Evolutionary conservation across 2,888 invertebrate species (phyloP), one percentile per base, ranked within the genome.

Genomic region (Gerris lacustris): DNA sequence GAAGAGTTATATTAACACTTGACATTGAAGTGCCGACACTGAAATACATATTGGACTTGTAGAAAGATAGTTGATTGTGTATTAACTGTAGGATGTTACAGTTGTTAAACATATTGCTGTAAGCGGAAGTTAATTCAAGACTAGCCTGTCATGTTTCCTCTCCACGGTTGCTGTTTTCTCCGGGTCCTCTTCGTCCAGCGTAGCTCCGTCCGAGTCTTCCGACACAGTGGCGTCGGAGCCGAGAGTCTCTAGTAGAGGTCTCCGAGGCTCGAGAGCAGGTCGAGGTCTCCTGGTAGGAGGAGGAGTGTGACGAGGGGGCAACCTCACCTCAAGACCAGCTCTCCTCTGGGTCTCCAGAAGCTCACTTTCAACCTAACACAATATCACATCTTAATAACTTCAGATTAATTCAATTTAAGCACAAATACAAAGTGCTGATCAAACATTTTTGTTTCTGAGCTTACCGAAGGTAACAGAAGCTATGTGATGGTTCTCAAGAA

Each of bases 211-310:
- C 75, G 91, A 92, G 71, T 89, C 87, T 80, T 94, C 93, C 69
- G 92, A 91, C 79, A 94, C 93, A 9, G 92, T 92, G 73, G 91
- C 84, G 83, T 91, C 91, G 15, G 89, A 87, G 80, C 90, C 90
- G 80, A 85, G 84, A 80, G 81, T 86, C 82, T 81, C 85, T 70
- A 88, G 81, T 43, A 87, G 81, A 69, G 90, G 90, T 73, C 90
- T 90, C 11, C 77, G 76, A 2, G 73, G 70, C 66, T 69, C n/a
- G 6, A 43, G 66, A 31, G 64, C 63, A 64, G 64, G 64, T 18
- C 64, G 11, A 64, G 31, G 9, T 17, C 64, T n/a, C 6, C 90
- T 84, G 62, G 88, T 86, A 81, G 90, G 84, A 76, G 90, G 90
- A 44, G 91, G 91, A 5, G 91, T 91, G 72, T 89, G 83, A 75